These are phyloP conservation scores for Drosophila albomicans DNA, from an alignment of 1,140 invertebrate genomes.

Conservation along the genomic window DNA sequence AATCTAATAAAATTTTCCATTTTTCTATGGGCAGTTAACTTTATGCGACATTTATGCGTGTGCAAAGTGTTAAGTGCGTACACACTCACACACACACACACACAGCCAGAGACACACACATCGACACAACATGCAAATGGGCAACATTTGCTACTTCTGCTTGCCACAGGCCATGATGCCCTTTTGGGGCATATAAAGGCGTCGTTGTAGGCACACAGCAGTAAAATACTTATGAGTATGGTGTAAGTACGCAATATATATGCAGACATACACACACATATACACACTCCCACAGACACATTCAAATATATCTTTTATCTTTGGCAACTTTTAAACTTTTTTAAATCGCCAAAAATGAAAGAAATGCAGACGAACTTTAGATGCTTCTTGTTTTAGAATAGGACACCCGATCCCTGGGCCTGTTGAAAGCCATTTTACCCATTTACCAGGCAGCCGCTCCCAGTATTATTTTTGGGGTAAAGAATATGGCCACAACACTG, in stretches of 20 bases:
- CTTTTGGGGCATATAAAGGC: conserved; percentile 46
- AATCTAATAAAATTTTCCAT: conserved; percentile 81
- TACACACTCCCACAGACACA: conserved; percentile 24
- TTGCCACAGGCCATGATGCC: conserved; percentile 22
- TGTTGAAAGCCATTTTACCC: conserved; percentile 74
- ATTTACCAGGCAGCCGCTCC: conserved; percentile 58
- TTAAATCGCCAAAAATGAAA: conserved; percentile 74
- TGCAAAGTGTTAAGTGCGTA: conserved; percentile 66
- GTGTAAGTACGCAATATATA: conserved; percentile 49
- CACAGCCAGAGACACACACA: conserved; percentile 29
- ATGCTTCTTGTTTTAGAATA: conserved; percentile 62
- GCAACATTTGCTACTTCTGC: conserved; percentile 65
- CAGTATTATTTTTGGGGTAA: conserved; percentile 65
- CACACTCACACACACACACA: conserved; percentile 21
- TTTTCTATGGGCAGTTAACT: conserved; percentile 81
- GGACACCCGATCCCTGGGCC: conserved; percentile 18
- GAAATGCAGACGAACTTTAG: conserved; percentile 72
- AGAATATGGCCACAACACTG: conserved; percentile 72
- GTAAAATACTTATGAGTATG: conserved; percentile 64
- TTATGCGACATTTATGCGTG: conserved; percentile 79
- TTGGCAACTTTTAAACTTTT: conserved; percentile 79
- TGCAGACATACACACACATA: conserved; percentile 42
- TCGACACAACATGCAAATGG: conserved; percentile 58
- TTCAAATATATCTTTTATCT: conserved; percentile 67
- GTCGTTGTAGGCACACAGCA: conserved; percentile 61